A percentile compares a stretch with the other conserved stretches of the same genome.
Conservation (phyloP, 2,888 invertebrate species). For the Epiblema foenella region DNA sequence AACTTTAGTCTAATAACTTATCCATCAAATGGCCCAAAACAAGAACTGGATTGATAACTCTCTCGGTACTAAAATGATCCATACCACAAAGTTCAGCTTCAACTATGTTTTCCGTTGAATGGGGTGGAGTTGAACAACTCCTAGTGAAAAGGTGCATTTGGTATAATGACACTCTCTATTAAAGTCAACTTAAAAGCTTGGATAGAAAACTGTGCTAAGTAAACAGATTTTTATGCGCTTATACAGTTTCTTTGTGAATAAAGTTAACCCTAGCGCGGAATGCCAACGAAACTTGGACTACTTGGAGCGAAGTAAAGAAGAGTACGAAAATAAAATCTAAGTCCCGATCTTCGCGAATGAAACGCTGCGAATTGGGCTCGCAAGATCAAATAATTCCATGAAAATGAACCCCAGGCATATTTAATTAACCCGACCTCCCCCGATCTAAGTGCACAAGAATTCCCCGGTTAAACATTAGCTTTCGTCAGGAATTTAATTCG, state of each 20-base stretch:
- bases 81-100: background rate
- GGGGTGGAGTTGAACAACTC: background rate
- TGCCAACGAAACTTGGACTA: conserved; percentile 19
- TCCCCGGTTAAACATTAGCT: conserved; percentile 81
- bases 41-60: conserved; percentile 5
- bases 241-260: conserved; percentile 65
- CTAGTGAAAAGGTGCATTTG: conserved; percentile 20
- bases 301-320: conserved; percentile 54
- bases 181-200: conserved; percentile 62
- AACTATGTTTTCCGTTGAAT: background rate
- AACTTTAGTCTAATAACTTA: conserved; percentile 56
- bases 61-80: conserved; percentile 9
- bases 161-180: conserved; percentile 26
- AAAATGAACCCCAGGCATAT: conserved; percentile 80
- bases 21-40: conserved; percentile 2
- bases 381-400: conserved; percentile 82
- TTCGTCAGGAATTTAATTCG: conserved; percentile 80
- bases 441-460: conserved; percentile 81
- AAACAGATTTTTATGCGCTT: conserved; percentile 65
- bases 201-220: conserved; percentile 64
- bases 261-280: conserved; percentile 56
- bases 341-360: conserved; percentile 67
- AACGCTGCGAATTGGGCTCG: conserved; percentile 69
- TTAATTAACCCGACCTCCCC: conserved; percentile 82
- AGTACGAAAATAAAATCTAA: conserved; percentile 68